A percentile compares a stretch with the other conserved stretches of the same genome.
phyloP scores from a whole-genome alignment of 23 tunicate species.

The Ciona savignyi region DNA sequence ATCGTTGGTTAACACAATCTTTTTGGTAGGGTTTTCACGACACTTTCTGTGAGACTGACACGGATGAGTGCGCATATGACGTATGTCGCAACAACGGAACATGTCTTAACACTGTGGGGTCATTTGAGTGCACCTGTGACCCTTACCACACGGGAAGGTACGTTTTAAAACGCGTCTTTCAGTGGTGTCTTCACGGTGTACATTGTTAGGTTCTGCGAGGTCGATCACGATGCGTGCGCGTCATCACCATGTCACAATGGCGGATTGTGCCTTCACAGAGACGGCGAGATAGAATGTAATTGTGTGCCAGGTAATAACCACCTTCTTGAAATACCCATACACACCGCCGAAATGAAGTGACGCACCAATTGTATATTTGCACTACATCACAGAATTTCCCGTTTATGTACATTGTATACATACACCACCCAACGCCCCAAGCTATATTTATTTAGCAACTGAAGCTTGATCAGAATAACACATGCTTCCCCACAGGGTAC shows the following conservation, averaged over 20 bases:
- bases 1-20: neutral
- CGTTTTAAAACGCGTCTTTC: neutral
- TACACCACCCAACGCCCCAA: too few relatives aligned
- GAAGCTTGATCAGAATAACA: neutral
- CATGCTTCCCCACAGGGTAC: constrained; percentile 14
- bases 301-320: constrained; percentile 39
- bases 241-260: constrained; percentile 41
- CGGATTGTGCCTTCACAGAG: constrained; percentile 27
- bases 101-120: constrained; percentile 49
- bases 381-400: too few relatives aligned
- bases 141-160: constrained; percentile 60
- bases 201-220: constrained; percentile 35
- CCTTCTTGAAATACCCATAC: too few relatives aligned
- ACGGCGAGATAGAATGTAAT: constrained; percentile 10
- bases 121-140: constrained; percentile 47
- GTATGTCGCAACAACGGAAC: constrained; percentile 31
- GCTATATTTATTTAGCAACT: too few relatives aligned
- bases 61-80: constrained; percentile 28
- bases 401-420: too few relatives aligned
- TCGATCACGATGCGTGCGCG: constrained; percentile 31
- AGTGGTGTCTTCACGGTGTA: neutral
- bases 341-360: too few relatives aligned
- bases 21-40: constrained; percentile 34
- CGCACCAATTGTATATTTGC: neutral
- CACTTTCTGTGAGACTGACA: constrained; percentile 37